These are phyloP conservation scores for Apistogramma diplotaenia DNA, from an alignment of 2,113 vertebrate genomes.

Conservation along the genomic window DNA sequence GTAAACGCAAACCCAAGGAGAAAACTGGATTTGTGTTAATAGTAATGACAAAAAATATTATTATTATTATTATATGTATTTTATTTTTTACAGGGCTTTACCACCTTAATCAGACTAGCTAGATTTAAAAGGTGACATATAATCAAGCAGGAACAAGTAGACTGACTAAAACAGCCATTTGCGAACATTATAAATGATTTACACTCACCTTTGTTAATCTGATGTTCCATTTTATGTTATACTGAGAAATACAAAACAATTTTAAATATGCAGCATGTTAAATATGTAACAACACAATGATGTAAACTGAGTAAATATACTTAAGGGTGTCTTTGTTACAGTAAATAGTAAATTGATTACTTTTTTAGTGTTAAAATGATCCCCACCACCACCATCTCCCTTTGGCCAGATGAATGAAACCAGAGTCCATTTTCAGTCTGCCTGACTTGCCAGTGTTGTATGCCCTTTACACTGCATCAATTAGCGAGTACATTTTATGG, in stretches of 20 bases:
- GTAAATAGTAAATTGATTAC: neutral
- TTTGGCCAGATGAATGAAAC: constrained; percentile 20
- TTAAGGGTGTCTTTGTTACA: neutral
- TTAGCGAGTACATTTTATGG: constrained; percentile 72
- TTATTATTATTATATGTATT: too few species aligned
- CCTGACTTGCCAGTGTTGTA: constrained; percentile 32
- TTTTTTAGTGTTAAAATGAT: neutral
- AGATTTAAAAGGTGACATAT: neutral
- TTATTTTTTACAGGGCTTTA: neutral
- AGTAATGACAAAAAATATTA: too few species aligned
- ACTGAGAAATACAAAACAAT: neutral
- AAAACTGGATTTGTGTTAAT: neutral
- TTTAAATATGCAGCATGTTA: neutral
- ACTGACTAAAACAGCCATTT: neutral
- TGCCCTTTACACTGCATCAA: constrained; percentile 70
- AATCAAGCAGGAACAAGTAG: neutral
- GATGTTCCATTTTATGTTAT: neutral
- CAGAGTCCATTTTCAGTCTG: constrained; percentile 17
- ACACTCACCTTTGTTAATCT: neutral
- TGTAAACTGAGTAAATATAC: neutral
- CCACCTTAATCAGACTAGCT: neutral
- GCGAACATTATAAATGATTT: neutral
- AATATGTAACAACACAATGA: neutral
- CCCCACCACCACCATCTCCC: neutral
- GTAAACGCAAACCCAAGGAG: neutral